Percentiles rank a stretch among this genome's conserved stretches.
Conservation (phyloP, 2,797 vertebrate genomes). For the Anguilla obscura region DNA sequence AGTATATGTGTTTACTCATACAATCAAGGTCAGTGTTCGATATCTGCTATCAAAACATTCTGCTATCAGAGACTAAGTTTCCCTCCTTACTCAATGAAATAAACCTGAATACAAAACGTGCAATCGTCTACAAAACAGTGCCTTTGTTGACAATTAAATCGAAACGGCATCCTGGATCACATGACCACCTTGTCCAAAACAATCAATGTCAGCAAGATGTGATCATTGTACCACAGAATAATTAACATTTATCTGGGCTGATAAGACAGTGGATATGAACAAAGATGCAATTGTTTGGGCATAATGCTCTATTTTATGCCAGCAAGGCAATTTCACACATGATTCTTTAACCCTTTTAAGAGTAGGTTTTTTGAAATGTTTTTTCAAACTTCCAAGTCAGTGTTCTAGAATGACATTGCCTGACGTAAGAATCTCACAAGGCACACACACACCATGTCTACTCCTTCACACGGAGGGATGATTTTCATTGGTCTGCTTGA, state of each 20-base stretch:
- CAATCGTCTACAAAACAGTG: background rate
- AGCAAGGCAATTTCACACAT: too few relatives aligned
- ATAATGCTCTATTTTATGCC: background rate
- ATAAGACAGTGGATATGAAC: background rate
- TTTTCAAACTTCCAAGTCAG: too few relatives aligned
- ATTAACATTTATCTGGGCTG: background rate
- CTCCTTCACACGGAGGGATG: too few relatives aligned
- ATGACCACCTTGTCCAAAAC: background rate
- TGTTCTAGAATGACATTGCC: too few relatives aligned
- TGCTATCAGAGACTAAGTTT: background rate
- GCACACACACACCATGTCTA: too few relatives aligned
- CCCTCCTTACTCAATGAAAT: background rate
- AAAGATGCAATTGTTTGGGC: background rate
- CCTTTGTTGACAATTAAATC: background rate
- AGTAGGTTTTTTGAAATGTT: too few relatives aligned
- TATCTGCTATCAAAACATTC: too few relatives aligned
- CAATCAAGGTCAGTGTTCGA: too few relatives aligned
- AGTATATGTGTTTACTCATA: too few relatives aligned
- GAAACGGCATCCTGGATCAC: background rate
- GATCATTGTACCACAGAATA: background rate
- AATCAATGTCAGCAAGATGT: background rate
- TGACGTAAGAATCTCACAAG: too few relatives aligned
- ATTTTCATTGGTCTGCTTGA: too few relatives aligned
- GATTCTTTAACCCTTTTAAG: too few relatives aligned
- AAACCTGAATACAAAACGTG: background rate